Evolutionary conservation across 2,888 invertebrate genomes (phyloP).

Genomic region (Troides aeacus): DNA sequence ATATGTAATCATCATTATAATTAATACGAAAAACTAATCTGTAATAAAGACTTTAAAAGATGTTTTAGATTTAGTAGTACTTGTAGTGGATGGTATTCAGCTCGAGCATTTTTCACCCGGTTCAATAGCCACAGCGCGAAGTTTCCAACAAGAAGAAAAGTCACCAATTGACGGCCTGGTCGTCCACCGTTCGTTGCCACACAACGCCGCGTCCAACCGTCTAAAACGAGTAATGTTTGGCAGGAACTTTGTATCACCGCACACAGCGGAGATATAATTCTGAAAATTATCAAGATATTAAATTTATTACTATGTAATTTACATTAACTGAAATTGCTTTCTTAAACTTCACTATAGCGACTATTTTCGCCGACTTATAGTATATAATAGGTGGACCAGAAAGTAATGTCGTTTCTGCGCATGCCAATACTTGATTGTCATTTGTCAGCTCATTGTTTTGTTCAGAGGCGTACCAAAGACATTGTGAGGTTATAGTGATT

Average conservation of each 20-base stretch:
- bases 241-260: constrained; percentile 83
- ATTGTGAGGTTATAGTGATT: no score
- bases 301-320: no score
- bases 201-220: constrained; percentile 80
- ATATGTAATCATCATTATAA: no score
- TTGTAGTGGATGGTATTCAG: constrained; percentile 84
- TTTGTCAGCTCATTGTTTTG: no score
- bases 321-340: no score
- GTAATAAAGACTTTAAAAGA: background rate
- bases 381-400: no score
- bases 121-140: constrained; percentile 86
- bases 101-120: constrained; percentile 83
- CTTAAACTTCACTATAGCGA: no score
- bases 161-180: constrained; percentile 85
- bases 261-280: constrained; percentile 70
- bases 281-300: constrained; percentile 33
- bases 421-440: no score
- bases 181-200: constrained; percentile 61
- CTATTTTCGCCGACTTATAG: no score
- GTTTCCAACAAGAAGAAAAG: constrained; percentile 83
- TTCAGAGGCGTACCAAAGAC: no score
- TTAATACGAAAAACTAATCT: no score
- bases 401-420: no score
- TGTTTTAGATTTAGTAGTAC: constrained; percentile 37
- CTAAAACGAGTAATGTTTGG: constrained; percentile 81